These are phyloP conservation scores for Lypha dubia DNA, from an alignment of 2,888 invertebrate genomes.

Conservation along the genomic window DNA sequence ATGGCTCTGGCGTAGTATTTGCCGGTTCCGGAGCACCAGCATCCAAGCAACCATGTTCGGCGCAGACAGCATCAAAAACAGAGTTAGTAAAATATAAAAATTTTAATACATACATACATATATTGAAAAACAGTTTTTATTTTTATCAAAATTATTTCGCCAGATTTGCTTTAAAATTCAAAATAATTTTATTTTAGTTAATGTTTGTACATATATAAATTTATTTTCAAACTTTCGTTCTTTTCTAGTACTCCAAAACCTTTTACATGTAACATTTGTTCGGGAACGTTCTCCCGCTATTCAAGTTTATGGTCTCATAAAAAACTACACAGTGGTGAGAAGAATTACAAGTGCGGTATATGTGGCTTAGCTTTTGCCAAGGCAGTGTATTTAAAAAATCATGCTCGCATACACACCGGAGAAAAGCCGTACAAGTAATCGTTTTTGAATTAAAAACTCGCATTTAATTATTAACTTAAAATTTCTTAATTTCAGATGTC, in stretches of 20 bases:
- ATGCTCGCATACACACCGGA: conserved; percentile 93
- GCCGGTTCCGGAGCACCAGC: conserved; percentile 77
- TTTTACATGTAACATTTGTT: conserved; percentile 94
- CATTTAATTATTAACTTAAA: background rate
- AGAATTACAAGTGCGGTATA: conserved; percentile 94
- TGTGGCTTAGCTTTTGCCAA: conserved; percentile 95
- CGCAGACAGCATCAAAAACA: conserved; percentile 78
- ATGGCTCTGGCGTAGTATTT: conserved; percentile 92
- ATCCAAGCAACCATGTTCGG: conserved; percentile 72
- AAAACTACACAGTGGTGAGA: conserved; percentile 91
- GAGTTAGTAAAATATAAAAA: conserved; percentile 77
- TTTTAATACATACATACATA: too few species aligned
- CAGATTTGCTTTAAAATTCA: too few species aligned
- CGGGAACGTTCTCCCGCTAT: conserved; percentile 92
- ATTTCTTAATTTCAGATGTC: conserved; percentile 86
- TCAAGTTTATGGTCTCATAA: conserved; percentile 95
- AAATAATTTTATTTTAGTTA: background rate
- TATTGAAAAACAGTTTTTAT: background rate
- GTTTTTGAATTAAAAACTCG: background rate
- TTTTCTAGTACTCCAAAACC: conserved; percentile 88
- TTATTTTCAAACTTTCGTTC: background rate
- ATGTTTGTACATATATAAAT: background rate
- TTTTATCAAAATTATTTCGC: background rate
- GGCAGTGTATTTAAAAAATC: conserved; percentile 95
- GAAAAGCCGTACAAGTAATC: conserved; percentile 91